A percentile compares a stretch with the other conserved stretches of the same genome.
Conservation (phyloP, 2,797 vertebrate species). For the Gymnoscopelus braueri region DNA sequence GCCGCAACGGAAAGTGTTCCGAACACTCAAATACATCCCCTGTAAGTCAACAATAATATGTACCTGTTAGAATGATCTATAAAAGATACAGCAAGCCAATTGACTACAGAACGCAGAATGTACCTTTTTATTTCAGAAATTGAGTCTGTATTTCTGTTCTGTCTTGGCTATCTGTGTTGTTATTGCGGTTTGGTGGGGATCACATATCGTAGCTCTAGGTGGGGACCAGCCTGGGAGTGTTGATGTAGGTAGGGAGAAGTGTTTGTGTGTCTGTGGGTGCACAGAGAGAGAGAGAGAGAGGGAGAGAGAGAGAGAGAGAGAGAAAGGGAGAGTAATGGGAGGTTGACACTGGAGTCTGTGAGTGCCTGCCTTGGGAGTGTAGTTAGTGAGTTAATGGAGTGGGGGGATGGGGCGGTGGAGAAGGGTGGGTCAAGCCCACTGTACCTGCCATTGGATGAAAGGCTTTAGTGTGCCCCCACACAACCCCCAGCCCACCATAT, state of each 20-base stretch:
- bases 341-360: slow-evolving; percentile 57
- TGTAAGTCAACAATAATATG: slow-evolving; percentile 78
- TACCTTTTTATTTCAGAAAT: slow-evolving; percentile 14
- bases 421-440: slow-evolving; percentile 36
- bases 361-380: slow-evolving; percentile 46
- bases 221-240: slow-evolving; percentile 26
- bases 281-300: not conserved
- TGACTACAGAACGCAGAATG: slow-evolving; percentile 18
- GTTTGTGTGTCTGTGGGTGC: slow-evolving; percentile 19
- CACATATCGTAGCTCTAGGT: slow-evolving; percentile 38
- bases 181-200: slow-evolving; percentile 34
- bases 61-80: too few relatives aligned
- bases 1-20: slow-evolving; percentile 93
- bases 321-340: slow-evolving; percentile 28
- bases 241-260: slow-evolving; percentile 1
- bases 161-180: slow-evolving; percentile 13
- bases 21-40: slow-evolving; percentile 89
- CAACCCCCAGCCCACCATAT: slow-evolving; percentile 8
- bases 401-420: slow-evolving; percentile 24
- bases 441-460: slow-evolving; percentile 66
- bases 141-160: too few relatives aligned
- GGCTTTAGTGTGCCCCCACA: slow-evolving; percentile 57
- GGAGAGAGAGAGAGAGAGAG: not conserved
- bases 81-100: slow-evolving; percentile 22
- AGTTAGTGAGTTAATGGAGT: slow-evolving; percentile 54